These are phyloP conservation scores for Pseudobourletiella spinata DNA, from an alignment of 1,140 invertebrate species.

Conservation along the genomic window DNA sequence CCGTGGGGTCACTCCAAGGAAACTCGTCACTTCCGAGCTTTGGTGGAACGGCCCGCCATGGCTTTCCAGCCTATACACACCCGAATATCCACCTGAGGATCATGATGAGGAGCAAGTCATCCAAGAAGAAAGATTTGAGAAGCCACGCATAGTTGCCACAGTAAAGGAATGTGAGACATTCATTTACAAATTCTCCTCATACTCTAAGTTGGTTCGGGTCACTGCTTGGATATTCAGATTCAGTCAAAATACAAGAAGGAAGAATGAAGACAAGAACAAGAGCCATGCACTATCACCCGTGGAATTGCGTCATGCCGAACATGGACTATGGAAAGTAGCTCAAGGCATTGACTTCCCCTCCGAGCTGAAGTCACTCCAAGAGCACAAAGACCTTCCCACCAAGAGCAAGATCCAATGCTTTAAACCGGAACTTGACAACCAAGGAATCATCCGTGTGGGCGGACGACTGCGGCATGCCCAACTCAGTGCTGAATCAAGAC, in stretches of 20 bases:
- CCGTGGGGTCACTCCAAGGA: neutral
- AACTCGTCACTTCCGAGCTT: neutral
- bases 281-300: neutral
- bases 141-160: neutral
- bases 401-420: conserved; percentile 1
- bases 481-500: neutral
- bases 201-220: neutral
- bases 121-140: neutral
- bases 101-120: neutral
- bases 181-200: neutral
- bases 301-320: neutral
- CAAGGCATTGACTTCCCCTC: neutral
- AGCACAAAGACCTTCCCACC: neutral
- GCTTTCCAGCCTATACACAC: neutral
- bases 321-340: neutral
- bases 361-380: neutral
- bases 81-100: neutral
- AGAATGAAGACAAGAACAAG: neutral
- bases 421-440: neutral
- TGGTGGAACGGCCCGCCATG: neutral
- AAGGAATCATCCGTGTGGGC: conserved; percentile 1
- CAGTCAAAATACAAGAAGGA: neutral
- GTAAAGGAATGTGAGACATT: neutral
- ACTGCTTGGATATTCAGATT: neutral
- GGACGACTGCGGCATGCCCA: neutral